Evolutionary conservation across 2,113 vertebrate species (phyloP), one percentile per base, ranked within the genome.

Genomic region (Equus przewalskii): DNA sequence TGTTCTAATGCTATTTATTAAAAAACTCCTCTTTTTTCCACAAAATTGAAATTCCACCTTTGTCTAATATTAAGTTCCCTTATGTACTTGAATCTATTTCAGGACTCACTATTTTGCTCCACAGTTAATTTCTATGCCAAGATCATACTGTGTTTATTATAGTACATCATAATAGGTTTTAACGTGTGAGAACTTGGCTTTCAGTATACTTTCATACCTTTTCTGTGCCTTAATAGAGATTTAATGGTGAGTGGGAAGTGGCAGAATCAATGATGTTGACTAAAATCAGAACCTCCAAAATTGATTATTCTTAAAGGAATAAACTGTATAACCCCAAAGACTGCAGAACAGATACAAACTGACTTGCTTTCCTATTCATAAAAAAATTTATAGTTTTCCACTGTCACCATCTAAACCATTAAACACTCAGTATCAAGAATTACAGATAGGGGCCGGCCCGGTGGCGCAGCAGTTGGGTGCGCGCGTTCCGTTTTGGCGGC

Each of bases 81-180:
- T 78, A 46, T 64, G 62, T 91, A 51, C 49, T 49, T 94, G 46
- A 81, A 87, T 83, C 46, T 94, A 46, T 88, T 91, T 72, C 78
- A 92, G 26, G 64, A 69, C 69, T 92, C 79, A 73, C 49, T 24
- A 8, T 83, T 79, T 44, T 84, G 89, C 67, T 67, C 70, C 75
- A 44, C 5, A 67, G 36, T 49, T 30, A 83, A 15, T 89, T 83
- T 22, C 49, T 51, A 46, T 72, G 64, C 33, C 24, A 65, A 6
- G 51, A 92, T 79, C 64, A 67, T 16, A 79, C 88, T 79, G 36
- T 65, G 67, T 94, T 84, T 46, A 64, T 88, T n/a, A 36, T 14
- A 64, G 33, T 54, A 44, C 8, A 78, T 56, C 62, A 64, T n/a
- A 94, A 76, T 41, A 72, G 44, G 19, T 91, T 76, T 65, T 94